phyloP scores from a whole-genome alignment of 2,113 vertebrate genomes.

The Charadrius vociferus region DNA sequence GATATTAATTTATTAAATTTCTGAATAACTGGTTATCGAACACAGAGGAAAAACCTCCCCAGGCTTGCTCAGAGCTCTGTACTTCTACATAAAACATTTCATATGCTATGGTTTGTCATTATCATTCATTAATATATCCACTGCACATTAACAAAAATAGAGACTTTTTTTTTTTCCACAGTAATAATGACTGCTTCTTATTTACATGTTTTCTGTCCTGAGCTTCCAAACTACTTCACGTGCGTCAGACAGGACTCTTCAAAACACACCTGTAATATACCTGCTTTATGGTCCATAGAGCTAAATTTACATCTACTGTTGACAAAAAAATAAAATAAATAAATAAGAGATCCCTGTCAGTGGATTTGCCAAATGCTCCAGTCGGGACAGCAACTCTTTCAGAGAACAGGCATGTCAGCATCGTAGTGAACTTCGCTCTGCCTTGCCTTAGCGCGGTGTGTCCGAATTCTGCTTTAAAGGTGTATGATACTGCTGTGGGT shows the following conservation, averaged over 20 bases:
- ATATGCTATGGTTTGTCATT: neutral
- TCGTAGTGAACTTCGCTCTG: neutral
- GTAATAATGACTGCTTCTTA: neutral
- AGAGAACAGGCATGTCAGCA: neutral
- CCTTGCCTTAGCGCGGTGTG: neutral
- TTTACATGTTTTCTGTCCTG: neutral
- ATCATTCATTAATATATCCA: neutral
- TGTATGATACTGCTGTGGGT: accelerated
- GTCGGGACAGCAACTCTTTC: neutral
- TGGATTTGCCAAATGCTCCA: neutral
- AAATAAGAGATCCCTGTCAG: neutral
- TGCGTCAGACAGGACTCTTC: neutral
- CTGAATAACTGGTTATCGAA: neutral
- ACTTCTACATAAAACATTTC: neutral
- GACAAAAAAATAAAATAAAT: neutral
- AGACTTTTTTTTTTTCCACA: neutral
- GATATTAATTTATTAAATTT: neutral
- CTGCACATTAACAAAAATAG: neutral
- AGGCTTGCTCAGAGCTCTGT: neutral
- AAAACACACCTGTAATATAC: accelerated
- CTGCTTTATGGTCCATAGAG: neutral
- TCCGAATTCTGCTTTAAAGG: neutral
- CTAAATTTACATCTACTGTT: neutral
- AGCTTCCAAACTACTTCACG: neutral
- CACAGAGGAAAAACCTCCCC: neutral